Conservation (phyloP, 2,113 vertebrate species). For the Stercorarius parasiticus region DNA sequence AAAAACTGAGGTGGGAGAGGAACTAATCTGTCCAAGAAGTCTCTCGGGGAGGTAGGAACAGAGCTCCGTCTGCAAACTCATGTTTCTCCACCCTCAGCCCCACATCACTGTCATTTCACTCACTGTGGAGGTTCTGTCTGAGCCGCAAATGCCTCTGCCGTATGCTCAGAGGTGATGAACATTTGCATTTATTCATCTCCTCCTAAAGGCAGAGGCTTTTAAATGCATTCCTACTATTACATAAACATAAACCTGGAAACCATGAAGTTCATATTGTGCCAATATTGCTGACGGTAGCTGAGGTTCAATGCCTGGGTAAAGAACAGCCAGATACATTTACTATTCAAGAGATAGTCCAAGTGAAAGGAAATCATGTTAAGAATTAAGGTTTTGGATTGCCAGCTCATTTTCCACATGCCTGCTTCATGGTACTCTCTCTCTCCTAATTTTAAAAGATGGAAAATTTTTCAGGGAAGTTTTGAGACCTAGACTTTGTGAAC, state of each 20-base stretch:
- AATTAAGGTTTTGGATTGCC: background rate
- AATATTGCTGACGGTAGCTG: background rate
- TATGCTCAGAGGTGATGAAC: background rate
- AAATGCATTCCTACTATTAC: background rate
- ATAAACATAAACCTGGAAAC: constrained; percentile 23
- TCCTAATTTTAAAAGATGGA: background rate
- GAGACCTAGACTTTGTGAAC: background rate
- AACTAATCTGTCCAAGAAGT: background rate
- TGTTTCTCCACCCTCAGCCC: background rate
- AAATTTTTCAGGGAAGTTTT: background rate
- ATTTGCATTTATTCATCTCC: constrained; percentile 3
- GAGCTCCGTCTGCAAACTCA: background rate
- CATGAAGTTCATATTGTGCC: background rate
- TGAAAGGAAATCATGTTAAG: background rate
- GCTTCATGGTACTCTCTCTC: background rate
- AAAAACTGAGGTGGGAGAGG: background rate
- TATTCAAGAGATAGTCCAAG: background rate
- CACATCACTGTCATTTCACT: background rate
- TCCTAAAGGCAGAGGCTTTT: background rate
- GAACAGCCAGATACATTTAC: background rate
- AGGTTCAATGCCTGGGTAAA: background rate
- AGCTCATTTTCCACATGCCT: background rate
- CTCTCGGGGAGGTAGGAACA: background rate
- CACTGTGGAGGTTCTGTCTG: background rate
- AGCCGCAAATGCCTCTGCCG: background rate